Base-by-base conservation (phyloP, 2,113 vertebrate species). In the Epinephelus lanceolatus region DNA sequence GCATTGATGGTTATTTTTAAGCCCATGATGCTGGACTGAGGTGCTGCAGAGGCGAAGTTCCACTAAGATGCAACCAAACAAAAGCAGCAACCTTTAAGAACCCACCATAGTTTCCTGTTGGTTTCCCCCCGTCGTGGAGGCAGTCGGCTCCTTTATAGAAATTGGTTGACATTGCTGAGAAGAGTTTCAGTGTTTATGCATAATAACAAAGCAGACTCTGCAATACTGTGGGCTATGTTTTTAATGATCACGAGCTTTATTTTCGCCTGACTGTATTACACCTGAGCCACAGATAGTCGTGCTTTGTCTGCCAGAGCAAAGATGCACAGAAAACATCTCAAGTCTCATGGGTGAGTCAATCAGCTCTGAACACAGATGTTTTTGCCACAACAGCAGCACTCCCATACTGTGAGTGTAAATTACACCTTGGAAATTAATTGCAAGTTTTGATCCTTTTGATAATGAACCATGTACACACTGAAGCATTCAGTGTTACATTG, bases 341-440 rank as follows among this genome's bases (percentile, higher is more conserved):
- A 92, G 88, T 94, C 92, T 93, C 94, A 69, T 76, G 91, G 92
- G 92, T 85, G 88, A 94, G 79, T 92, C 89, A 91, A 93, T 93
- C 92, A 92, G 83, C 80, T 88, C 87, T 52, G 83, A 93, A 92
- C 86, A 86, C 91, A 94, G 92, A 93, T 93, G 93, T 93, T 93
- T 93, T 83, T 84, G 76, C 88, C 81, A 85, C 78, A 93, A 86
- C 91, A 92, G 89, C 89, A 90, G 85, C 79, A 83, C 88, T 88
- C 90, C 86, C 93, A 91, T 88, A 92, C 93, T 90, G 89, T 80
- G 91, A 91, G 91, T 88, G 88, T 90, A 90, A 93, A 93, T 93
- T 83, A 87, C 83, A 80, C 83, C 84, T 81, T 11, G 56, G 71
- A 90, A 91, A 91, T 89, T 87, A 86, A 90, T 92, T 91, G 86